A percentile compares a stretch with the other conserved stretches of the same genome.
Conservation (phyloP, 1,140 invertebrate genomes). For the Trichoplusia ni region DNA sequence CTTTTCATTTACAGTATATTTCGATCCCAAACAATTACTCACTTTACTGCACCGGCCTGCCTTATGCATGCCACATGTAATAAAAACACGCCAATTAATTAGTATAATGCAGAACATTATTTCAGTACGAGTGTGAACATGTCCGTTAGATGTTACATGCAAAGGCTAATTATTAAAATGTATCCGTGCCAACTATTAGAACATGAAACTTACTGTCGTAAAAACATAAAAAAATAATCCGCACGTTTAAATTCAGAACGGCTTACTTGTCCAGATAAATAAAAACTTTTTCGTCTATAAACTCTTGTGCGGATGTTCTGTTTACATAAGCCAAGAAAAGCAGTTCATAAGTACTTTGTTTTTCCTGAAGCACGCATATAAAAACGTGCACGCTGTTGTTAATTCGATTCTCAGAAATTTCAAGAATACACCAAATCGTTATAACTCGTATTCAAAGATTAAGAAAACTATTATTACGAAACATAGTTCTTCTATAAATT, state of each 20-base stretch:
- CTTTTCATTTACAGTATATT: too few relatives aligned
- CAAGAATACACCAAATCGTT: neutral
- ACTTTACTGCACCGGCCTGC: too few relatives aligned
- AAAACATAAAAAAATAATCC: neutral
- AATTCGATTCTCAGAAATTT: neutral
- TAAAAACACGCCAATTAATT: constrained; percentile 7
- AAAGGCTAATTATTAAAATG: constrained; percentile 7
- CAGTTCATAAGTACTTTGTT: too few relatives aligned
- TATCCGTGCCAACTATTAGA: constrained; percentile 4
- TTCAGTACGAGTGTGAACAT: constrained; percentile 16
- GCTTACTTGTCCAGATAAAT: neutral
- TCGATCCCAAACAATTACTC: neutral
- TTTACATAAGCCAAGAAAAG: constrained; percentile 8
- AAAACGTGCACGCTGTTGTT: neutral
- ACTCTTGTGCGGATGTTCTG: neutral
- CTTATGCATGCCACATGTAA: neutral
- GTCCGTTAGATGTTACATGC: neutral
- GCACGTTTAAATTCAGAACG: neutral
- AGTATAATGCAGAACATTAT: neutral
- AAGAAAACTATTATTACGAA: neutral
- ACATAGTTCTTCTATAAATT: neutral
- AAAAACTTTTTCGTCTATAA: constrained; percentile 1
- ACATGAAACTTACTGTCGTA: neutral
- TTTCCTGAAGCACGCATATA: neutral
- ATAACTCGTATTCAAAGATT: neutral